Evolutionary conservation across 2,888 invertebrate genomes (phyloP).

Genomic region (Callimorpha dominula): DNA sequence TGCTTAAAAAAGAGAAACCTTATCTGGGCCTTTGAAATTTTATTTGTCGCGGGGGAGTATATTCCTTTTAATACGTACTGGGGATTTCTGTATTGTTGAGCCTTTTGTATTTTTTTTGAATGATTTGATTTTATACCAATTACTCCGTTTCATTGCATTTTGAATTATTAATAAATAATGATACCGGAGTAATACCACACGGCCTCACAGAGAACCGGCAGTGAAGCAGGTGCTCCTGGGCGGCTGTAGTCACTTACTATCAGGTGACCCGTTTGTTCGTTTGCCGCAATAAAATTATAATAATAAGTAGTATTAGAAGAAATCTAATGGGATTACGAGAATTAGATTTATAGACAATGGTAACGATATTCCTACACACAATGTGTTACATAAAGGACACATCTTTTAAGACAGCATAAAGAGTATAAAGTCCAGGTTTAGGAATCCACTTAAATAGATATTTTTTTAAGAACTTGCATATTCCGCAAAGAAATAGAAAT

Average conservation of each 20-base stretch:
- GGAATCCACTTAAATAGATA: too few relatives aligned
- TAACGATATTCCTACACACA: not conserved
- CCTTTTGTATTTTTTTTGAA: not conserved
- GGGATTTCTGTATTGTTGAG: not conserved
- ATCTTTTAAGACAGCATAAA: too few relatives aligned
- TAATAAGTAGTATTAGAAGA: not conserved
- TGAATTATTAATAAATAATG: not conserved
- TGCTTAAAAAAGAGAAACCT: not conserved
- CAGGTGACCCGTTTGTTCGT: too few relatives aligned
- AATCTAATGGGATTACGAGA: not conserved
- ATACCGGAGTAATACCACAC: too few relatives aligned
- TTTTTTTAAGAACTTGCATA: too few relatives aligned
- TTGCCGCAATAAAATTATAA: too few relatives aligned
- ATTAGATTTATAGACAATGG: not conserved
- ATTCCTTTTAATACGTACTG: not conserved
- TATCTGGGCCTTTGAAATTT: not conserved
- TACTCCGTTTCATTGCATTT: not conserved
- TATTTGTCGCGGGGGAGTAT: not conserved
- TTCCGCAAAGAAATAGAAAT: too few relatives aligned
- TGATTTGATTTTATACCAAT: not conserved
- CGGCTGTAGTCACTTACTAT: too few relatives aligned
- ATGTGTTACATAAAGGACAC: not conserved
- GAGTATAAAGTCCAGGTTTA: too few relatives aligned
- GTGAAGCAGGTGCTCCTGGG: too few relatives aligned
- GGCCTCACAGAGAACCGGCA: too few relatives aligned